Conservation (phyloP, 2,113 vertebrate genomes). For the Anolis sagrei region DNA sequence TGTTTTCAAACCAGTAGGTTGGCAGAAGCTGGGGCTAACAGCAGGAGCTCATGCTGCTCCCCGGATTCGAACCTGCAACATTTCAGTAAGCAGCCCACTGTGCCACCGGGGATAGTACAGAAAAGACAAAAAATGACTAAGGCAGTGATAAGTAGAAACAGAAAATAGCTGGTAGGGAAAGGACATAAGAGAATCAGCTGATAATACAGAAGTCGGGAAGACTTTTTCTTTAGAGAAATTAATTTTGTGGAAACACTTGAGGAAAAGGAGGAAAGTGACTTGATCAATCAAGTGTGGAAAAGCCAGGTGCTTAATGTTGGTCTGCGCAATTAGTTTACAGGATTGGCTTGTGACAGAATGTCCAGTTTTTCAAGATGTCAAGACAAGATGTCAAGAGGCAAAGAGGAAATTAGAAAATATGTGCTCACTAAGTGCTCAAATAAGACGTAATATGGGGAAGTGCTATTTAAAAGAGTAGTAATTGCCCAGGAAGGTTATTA, state of each 20-base stretch:
- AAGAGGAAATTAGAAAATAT: constrained; percentile 6
- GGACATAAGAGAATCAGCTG: not conserved
- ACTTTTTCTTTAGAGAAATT: not conserved
- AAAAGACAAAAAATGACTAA: not conserved
- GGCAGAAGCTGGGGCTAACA: too few species aligned
- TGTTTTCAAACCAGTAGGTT: too few species aligned
- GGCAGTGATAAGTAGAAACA: not conserved
- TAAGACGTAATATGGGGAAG: not conserved
- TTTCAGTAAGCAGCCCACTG: too few species aligned
- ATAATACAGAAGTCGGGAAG: too few species aligned
- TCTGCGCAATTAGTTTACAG: too few species aligned
- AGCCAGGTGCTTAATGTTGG: not conserved
- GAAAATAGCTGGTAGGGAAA: not conserved
- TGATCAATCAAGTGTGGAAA: not conserved
- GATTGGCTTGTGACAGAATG: not conserved
- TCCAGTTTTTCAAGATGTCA: not conserved
- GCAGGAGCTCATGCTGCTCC: too few species aligned
- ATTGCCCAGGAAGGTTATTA: not conserved
- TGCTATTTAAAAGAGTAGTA: not conserved
- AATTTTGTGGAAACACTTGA: not conserved
- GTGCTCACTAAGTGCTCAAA: not conserved
- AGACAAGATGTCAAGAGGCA: not conserved
- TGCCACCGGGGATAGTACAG: too few species aligned
- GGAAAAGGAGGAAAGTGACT: not conserved
- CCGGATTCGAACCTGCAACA: too few species aligned